A percentile compares a stretch with the other conserved stretches of the same genome.
These are phyloP conservation scores for Cremastinae sp. DNA, from an alignment of 2,888 invertebrate species.

Conservation along the genomic window DNA sequence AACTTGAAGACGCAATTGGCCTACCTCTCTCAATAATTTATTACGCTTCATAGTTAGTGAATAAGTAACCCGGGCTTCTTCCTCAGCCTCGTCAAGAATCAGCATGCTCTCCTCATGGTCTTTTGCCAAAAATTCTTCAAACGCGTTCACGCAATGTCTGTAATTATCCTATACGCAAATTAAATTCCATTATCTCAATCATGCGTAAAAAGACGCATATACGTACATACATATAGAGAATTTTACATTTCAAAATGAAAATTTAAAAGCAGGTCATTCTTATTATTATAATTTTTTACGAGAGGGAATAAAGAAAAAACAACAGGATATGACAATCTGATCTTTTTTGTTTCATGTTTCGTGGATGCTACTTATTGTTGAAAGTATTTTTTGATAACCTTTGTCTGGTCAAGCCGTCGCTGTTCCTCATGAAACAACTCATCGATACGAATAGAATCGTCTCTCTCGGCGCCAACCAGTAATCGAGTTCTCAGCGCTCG, in stretches of 20 bases:
- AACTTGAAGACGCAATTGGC: conserved; percentile 78
- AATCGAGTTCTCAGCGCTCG: conserved; percentile 81
- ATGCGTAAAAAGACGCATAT: no score
- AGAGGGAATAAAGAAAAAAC: background rate
- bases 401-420: conserved; percentile 80
- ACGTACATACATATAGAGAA: no score
- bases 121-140: conserved; percentile 83
- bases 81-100: conserved; percentile 81
- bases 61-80: conserved; percentile 78
- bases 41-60: conserved; percentile 63
- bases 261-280: no score
- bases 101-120: conserved; percentile 84
- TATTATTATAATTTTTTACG: background rate
- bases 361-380: no score
- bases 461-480: conserved; percentile 81
- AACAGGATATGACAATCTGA: no score
- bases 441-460: conserved; percentile 82
- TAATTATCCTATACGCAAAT: conserved; percentile 75
- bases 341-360: background rate
- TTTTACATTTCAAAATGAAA: no score
- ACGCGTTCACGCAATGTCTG: conserved; percentile 82
- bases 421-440: conserved; percentile 82
- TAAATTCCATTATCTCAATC: no score
- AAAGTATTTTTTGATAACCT: conserved; percentile 66
- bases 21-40: conserved; percentile 69